These are phyloP conservation scores for Atta cephalotes DNA, from an alignment of 1,140 invertebrate species.

Conservation along the genomic window DNA sequence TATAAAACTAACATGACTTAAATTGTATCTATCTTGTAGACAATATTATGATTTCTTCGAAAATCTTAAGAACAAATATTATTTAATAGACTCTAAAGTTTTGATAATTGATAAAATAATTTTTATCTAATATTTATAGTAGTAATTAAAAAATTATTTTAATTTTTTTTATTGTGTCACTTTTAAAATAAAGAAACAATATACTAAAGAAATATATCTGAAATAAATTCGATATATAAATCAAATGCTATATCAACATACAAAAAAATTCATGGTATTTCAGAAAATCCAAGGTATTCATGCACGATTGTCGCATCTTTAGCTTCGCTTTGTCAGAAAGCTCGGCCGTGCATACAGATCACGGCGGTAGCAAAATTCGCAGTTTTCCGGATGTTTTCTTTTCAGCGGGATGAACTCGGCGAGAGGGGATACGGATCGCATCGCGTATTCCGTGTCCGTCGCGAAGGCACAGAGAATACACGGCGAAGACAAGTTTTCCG, in stretches of 20 bases:
- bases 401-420: not conserved
- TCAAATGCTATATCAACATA: not conserved
- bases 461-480: conserved; percentile 19
- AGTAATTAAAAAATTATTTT: too few species aligned
- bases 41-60: too few species aligned
- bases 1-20: too few species aligned
- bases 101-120: too few species aligned
- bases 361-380: conserved; percentile 21
- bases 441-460: conserved; percentile 41
- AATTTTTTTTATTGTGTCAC: too few species aligned
- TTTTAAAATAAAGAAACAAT: too few species aligned
- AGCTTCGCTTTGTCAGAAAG: not conserved
- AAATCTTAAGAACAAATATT: too few species aligned
- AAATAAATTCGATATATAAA: conserved; percentile 2
- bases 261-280: conserved; percentile 2
- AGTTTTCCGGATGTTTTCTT: conserved; percentile 29
- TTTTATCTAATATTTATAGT: too few species aligned
- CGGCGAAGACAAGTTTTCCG: not conserved
- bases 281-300: not conserved
- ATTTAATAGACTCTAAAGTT: too few species aligned
- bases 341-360: conserved; percentile 2
- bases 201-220: not conserved
- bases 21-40: too few species aligned
- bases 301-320: not conserved
- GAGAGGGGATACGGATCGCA: conserved; percentile 5